A percentile compares a stretch with the other conserved stretches of the same genome.
Conservation (phyloP, 1,140 invertebrate genomes). For the Radopholus similis region DNA sequence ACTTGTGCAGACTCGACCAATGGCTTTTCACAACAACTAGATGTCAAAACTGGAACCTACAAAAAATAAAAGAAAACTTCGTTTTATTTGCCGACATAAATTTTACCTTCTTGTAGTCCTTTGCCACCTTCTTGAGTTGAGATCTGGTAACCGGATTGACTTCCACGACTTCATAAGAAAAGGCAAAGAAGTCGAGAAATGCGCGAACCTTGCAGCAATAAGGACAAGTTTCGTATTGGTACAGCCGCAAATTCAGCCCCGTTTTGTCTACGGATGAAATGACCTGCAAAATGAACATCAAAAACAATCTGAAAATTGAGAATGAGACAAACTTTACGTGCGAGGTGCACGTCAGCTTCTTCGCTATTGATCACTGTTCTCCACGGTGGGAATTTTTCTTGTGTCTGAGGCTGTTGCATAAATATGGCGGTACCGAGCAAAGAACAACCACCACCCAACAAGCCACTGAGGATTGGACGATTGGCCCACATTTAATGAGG, state of each 20-base stretch:
- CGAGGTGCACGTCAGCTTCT: no score
- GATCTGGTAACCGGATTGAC: conserved; percentile 86
- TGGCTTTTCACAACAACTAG: conserved; percentile 66
- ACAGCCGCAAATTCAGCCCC: conserved; percentile 79
- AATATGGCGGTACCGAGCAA: no score
- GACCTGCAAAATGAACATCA: no score
- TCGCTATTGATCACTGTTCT: no score
- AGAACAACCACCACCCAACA: no score
- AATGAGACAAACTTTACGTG: no score
- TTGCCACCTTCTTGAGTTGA: conserved; percentile 81
- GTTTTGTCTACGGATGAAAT: conserved; percentile 66
- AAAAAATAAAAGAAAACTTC: neutral
- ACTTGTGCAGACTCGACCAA: conserved; percentile 90
- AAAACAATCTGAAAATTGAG: no score
- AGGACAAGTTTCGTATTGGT: conserved; percentile 94
- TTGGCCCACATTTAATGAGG: no score
- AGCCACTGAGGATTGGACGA: no score
- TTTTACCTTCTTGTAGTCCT: conserved; percentile 74
- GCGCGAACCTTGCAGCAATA: conserved; percentile 96
- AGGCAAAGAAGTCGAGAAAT: conserved; percentile 85
- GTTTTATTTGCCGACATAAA: neutral
- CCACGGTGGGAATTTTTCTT: no score
- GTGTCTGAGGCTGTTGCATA: no score
- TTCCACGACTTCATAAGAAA: conserved; percentile 91
- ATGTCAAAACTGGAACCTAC: conserved; percentile 49